Base-by-base conservation (phyloP, 2,888 invertebrate genomes). In the Monochamus alternatus region DNA sequence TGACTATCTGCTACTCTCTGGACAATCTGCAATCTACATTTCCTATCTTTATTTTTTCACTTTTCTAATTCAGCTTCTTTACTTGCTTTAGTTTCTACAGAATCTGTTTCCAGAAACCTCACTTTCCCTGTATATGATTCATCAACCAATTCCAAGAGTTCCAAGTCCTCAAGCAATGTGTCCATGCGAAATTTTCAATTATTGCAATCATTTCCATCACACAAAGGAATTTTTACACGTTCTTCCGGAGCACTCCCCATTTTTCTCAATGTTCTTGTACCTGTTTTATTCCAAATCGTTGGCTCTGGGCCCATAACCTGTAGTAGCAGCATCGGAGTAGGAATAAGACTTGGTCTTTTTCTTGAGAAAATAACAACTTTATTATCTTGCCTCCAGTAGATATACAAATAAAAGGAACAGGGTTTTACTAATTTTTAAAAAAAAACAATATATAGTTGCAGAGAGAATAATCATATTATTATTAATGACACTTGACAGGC, bases 1-100 rank as follows among this genome's bases (percentile, higher is more conserved):
- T 73, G 73, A 12, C 47, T 47, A 58, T 73, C 73, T 30, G 73
- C 51, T 12, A 73, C 66, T 44, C 62, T 8, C 7, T 63, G 38
- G 3, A 72, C 52, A 30, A 72, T 62, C 12, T 32, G 38, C n/a
- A 32, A 55, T 51, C 52, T 72, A 14, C 72, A 72, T 64, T 72
- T 58, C 8, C n/a, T 58, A 3, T 14, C n/a, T 58, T 58, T 73
- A 30, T 73, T 67, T 30, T 66, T 66, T n/a, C 32, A 12, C 52
- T 72, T 64, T 3, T 22, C 10, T 31, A 62, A 7, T 14, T 10
- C 3, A 58, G n/a, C 3, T 7, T 14, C 22, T 9, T 14, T 22
- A 14, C 7, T 7, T 14, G 58, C 22, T 58, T 58, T 5, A n/a
- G 3, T 14, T 14, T 58, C 22, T 7, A 22, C 22, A 58, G 22